phyloP scores from a whole-genome alignment of 2,888 invertebrate genomes.

The Xestia sexstrigata region DNA sequence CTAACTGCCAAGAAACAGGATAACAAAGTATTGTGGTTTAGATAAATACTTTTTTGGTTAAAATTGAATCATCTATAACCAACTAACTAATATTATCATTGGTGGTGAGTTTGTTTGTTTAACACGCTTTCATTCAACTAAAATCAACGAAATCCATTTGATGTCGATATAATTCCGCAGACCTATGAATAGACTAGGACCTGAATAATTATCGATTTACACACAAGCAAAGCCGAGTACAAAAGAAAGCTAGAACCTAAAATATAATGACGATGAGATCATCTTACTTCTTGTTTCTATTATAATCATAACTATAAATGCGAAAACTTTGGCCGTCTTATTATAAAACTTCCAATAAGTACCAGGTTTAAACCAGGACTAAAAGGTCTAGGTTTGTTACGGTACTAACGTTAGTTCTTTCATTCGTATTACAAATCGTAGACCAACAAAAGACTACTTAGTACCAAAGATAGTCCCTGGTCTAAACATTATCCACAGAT shows the following conservation, averaged over 20 bases:
- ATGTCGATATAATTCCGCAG: background rate
- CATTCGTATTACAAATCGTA: too few relatives aligned
- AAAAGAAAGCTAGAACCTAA: background rate
- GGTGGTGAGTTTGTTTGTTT: background rate
- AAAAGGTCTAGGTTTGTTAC: too few relatives aligned
- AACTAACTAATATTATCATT: background rate
- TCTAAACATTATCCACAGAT: too few relatives aligned
- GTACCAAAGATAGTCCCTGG: too few relatives aligned
- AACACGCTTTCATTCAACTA: background rate
- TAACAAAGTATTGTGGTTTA: conserved; percentile 5
- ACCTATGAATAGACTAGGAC: too few relatives aligned
- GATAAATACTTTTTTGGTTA: background rate
- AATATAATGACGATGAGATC: background rate
- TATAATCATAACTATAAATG: background rate
- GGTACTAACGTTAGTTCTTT: too few relatives aligned
- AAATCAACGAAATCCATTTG: background rate
- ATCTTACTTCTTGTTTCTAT: background rate
- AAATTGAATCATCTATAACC: background rate
- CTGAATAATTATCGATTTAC: background rate
- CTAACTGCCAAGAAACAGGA: background rate
- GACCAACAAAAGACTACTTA: too few relatives aligned
- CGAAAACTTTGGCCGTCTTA: too few relatives aligned
- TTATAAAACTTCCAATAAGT: too few relatives aligned
- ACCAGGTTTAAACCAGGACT: too few relatives aligned
- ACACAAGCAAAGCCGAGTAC: background rate